Base-by-base conservation (phyloP, 1,140 invertebrate species). In the Drosophila seguyi region DNA sequence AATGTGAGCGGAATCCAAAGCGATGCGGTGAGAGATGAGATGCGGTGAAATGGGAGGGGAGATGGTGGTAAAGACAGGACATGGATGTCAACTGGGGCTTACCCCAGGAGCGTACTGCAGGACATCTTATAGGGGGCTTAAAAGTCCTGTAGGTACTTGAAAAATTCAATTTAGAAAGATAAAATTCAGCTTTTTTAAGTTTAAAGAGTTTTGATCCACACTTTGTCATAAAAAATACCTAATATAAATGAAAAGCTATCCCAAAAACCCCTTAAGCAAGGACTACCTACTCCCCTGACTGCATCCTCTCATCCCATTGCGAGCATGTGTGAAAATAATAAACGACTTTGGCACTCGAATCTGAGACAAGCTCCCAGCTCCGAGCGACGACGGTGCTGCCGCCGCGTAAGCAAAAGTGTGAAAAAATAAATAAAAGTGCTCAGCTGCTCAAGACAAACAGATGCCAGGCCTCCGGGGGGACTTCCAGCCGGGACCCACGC, bases 311-410 rank as follows among this genome's bases (percentile, higher is more conserved):
- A 16, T 18, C 48, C 16, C 18, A 34, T 14, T 8, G 34, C 42
- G 34, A 27, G 50, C 16, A 48, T 86, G 78, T 79, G 85, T 85
- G 78, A 90, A 90, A 90, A 90, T 90, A 90, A 90, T 79, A 90
- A 90, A 90, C 85, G 85, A 81, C 85, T 90, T 90, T 90, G 74
- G 58, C 81, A 85, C 85, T 81, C 68, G 66, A 48, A 78, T 55
- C 34, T 11, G 61, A 41, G 81, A 38, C 44, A 39, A 45, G 27
- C 8, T 20, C n/a, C 27, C 27, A 18, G 36, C 39, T 29, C 16
- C 27, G 13, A 52, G 25, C 6, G 44, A 47, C 25, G 45, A 27
- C 5, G 48, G 27, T 50, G 47, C 27, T n/a, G 27, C 47, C 47
- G 79, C 75, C 58, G 50, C 66, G 66, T 86, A 73, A 79, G 83